Conservation (phyloP, 2,888 invertebrate genomes). For the Adelognathus sp. region DNA sequence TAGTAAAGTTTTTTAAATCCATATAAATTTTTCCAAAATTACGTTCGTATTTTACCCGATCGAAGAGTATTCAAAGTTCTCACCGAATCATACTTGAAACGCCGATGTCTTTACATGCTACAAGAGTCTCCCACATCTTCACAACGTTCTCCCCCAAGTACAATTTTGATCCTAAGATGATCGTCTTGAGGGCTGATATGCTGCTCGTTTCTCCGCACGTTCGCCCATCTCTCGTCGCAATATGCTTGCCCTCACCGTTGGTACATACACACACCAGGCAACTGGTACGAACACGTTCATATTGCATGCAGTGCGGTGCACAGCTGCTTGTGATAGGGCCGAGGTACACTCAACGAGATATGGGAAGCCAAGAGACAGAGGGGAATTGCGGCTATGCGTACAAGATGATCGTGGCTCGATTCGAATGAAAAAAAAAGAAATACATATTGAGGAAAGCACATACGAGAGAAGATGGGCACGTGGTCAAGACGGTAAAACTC, state of each 20-base stretch:
- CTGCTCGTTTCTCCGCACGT: slow-evolving; percentile 38
- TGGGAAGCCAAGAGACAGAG: background rate
- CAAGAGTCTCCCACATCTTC: background rate
- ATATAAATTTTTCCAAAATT: no score
- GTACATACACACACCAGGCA: background rate
- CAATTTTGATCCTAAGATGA: slow-evolving; percentile 41
- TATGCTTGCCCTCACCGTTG: background rate
- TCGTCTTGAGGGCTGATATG: slow-evolving; percentile 52
- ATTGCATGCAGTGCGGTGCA: slow-evolving; percentile 6
- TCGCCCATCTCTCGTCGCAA: background rate
- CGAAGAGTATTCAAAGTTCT: no score
- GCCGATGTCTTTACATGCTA: background rate
- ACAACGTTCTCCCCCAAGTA: slow-evolving; percentile 1
- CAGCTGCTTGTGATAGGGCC: background rate
- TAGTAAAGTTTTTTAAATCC: no score
- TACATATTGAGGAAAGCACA: background rate
- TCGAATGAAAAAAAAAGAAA: background rate
- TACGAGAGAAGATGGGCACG: background rate
- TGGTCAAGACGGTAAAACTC: background rate
- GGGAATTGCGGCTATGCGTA: background rate
- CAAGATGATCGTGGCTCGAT: background rate
- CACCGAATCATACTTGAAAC: background rate
- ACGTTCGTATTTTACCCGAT: no score
- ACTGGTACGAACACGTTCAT: background rate
- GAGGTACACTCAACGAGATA: background rate